phyloP scores from a whole-genome alignment of 2,888 invertebrate species.

The Andrena bicolor region DNA sequence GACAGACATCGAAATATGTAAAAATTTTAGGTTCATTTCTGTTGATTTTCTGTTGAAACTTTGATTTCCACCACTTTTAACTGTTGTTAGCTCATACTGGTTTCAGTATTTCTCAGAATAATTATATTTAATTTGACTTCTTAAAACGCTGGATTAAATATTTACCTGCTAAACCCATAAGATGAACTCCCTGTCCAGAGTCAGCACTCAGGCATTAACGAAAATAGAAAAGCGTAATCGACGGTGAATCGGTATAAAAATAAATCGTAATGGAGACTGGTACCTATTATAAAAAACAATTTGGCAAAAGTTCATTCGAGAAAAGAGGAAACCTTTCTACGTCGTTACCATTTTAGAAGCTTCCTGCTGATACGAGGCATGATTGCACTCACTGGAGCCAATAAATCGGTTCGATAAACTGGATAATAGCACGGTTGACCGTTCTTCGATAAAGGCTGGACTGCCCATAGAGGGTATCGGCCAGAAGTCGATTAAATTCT shows the following conservation, averaged over 20 bases:
- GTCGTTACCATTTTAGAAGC: background rate
- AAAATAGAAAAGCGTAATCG: no score
- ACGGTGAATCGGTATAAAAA: background rate
- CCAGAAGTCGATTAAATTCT: conserved; percentile 50
- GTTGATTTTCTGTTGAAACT: no score
- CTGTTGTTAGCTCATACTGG: no score
- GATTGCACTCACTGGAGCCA: conserved; percentile 8
- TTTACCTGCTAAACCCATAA: no score
- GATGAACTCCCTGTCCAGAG: no score
- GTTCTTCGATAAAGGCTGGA: conserved; percentile 31
- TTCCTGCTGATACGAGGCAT: conserved; percentile 6
- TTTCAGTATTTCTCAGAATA: no score
- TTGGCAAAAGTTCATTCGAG: background rate
- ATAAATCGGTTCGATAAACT: conserved; percentile 45
- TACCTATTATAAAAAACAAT: background rate
- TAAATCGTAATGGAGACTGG: background rate
- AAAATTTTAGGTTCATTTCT: no score
- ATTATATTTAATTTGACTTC: no score
- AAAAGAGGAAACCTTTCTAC: background rate
- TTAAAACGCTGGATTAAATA: no score
- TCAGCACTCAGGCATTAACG: no score
- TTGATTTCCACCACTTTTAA: no score
- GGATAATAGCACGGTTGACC: conserved; percentile 29
- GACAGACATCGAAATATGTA: no score
- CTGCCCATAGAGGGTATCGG: conserved; percentile 7